Conservation (phyloP, 2,888 invertebrate species). For the Ametastegia equiseti region DNA sequence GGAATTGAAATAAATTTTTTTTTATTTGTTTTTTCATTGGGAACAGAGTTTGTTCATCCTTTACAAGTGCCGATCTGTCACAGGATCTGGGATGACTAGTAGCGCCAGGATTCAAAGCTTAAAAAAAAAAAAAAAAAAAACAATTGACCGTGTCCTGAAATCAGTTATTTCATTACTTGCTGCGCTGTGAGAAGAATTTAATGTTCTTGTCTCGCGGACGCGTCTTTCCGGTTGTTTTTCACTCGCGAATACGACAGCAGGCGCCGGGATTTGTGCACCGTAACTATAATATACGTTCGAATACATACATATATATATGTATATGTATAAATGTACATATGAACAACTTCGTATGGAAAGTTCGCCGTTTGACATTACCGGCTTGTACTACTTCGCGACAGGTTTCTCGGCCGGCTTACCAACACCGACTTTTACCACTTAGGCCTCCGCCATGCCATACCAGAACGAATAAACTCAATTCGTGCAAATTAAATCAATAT, state of each 20-base stretch:
- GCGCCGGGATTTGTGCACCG: not conserved
- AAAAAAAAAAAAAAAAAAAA: too few relatives aligned
- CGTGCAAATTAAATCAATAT: too few relatives aligned
- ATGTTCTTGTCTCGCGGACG: not conserved
- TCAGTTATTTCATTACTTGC: not conserved
- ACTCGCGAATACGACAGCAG: not conserved
- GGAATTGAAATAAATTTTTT: too few relatives aligned
- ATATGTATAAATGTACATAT: not conserved
- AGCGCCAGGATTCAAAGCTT: too few relatives aligned
- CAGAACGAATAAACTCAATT: too few relatives aligned
- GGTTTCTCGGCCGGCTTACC: slow-evolving; percentile 23
- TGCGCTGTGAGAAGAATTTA: not conserved
- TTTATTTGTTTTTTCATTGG: too few relatives aligned
- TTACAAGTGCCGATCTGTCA: too few relatives aligned
- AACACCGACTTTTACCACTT: not conserved
- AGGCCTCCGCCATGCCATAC: not conserved
- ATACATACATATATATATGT: too few relatives aligned
- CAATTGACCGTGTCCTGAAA: not conserved
- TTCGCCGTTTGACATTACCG: slow-evolving; percentile 37
- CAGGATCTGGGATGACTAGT: too few relatives aligned
- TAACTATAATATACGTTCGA: too few relatives aligned
- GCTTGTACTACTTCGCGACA: slow-evolving; percentile 32
- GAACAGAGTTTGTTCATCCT: too few relatives aligned
- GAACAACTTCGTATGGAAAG: not conserved
- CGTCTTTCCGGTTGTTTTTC: not conserved